Percentiles rank a stretch among this genome's conserved stretches.
phyloP scores from a whole-genome alignment of 2,888 invertebrate species.

The Incurvaria masculella region DNA sequence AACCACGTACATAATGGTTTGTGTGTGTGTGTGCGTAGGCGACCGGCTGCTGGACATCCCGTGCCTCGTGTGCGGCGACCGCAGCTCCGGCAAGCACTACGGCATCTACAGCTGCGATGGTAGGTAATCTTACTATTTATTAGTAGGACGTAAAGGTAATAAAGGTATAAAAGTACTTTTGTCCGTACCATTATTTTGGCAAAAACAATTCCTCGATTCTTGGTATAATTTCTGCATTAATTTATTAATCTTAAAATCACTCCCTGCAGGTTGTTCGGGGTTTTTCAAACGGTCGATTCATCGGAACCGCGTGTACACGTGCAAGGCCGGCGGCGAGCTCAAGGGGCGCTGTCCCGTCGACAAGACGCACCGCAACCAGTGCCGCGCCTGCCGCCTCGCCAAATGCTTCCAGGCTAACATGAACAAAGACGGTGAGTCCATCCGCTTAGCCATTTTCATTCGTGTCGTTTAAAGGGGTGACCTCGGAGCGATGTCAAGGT shows the following conservation, averaged over 20 bases:
- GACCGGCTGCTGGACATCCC: conserved; percentile 97
- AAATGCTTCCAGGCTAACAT: conserved; percentile 96
- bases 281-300: conserved; percentile 97
- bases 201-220: too few species aligned
- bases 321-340: conserved; percentile 91
- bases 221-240: too few species aligned
- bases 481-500: too few species aligned
- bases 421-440: conserved; percentile 95
- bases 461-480: too few species aligned
- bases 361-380: conserved; percentile 96
- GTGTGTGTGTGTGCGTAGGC: conserved; percentile 58
- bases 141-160: not conserved
- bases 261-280: conserved; percentile 78
- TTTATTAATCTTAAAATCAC: too few species aligned
- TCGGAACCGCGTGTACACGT: conserved; percentile 93
- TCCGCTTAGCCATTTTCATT: too few species aligned
- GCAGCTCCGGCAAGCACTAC: conserved; percentile 99
- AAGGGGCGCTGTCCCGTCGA: conserved; percentile 95
- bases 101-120: conserved; percentile 99
- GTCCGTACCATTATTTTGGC: not conserved
- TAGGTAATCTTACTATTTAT: conserved; percentile 28
- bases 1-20: too few species aligned
- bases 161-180: not conserved
- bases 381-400: conserved; percentile 89
- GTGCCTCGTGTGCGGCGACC: conserved; percentile 98